Percentiles rank a stretch among this genome's conserved stretches.
phyloP scores from a whole-genome alignment of 2,888 invertebrate species.

The Clanis bilineata region DNA sequence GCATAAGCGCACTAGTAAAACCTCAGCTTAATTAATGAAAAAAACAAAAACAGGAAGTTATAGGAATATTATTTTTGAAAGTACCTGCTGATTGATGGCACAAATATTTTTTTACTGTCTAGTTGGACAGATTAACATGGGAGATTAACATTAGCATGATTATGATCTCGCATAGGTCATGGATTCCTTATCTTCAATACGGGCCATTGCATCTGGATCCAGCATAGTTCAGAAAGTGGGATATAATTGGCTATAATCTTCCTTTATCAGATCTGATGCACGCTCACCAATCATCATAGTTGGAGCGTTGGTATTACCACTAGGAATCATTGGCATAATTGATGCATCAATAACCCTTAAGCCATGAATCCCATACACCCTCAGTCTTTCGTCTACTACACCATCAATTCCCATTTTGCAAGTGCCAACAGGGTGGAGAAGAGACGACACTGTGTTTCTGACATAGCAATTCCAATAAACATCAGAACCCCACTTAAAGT shows the following conservation, averaged over 20 bases:
- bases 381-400: conserved; percentile 61
- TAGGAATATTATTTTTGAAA: too few species aligned
- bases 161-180: too few species aligned
- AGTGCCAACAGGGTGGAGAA: conserved; percentile 83
- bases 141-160: too few species aligned
- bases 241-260: conserved; percentile 35
- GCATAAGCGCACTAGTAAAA: too few species aligned
- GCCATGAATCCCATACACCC: conserved; percentile 52
- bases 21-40: too few species aligned
- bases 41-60: too few species aligned
- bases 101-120: too few species aligned
- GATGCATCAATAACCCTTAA: conserved; percentile 67
- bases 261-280: conserved; percentile 68
- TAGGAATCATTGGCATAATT: conserved; percentile 61
- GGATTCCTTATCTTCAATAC: too few species aligned
- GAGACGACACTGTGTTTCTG: conserved; percentile 76
- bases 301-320: conserved; percentile 68
- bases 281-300: conserved; percentile 74
- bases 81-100: too few species aligned
- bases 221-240: not conserved
- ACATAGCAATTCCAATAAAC: conserved; percentile 85
- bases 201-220: too few species aligned
- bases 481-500: conserved; percentile 73
- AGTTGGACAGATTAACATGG: too few species aligned
- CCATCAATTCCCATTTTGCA: conserved; percentile 64